Evolutionary conservation across 2,797 vertebrate genomes (phyloP).

Genomic region (Martes flavigula): DNA sequence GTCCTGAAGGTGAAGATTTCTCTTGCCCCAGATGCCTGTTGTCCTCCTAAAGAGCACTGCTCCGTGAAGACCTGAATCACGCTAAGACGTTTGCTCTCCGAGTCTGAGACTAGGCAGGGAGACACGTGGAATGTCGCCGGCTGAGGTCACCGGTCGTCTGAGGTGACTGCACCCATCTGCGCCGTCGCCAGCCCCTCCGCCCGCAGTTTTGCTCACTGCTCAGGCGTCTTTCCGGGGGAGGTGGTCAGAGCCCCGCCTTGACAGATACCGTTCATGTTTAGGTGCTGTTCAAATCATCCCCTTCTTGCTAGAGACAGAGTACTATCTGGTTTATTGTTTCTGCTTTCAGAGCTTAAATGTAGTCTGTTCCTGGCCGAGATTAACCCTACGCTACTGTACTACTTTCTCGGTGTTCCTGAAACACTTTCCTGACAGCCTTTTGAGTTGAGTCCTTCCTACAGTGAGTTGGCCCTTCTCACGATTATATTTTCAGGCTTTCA

Average conservation of each 20-base stretch:
- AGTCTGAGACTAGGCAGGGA: neutral
- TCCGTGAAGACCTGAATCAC: neutral
- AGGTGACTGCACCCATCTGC: neutral
- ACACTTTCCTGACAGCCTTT: neutral
- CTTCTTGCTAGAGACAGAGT: neutral
- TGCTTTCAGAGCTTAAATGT: conserved; percentile 17
- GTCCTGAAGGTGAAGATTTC: neutral
- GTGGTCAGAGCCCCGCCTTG: neutral
- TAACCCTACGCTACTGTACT: neutral
- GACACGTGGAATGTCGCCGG: neutral
- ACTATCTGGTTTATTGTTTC: neutral
- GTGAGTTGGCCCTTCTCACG: neutral
- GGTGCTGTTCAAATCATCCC: neutral
- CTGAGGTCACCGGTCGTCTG: neutral
- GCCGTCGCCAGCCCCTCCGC: neutral
- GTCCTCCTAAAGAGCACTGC: neutral
- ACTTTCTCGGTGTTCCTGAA: neutral
- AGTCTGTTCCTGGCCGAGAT: neutral
- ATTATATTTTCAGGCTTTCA: conserved; percentile 9
- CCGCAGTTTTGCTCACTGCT: neutral
- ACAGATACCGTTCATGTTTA: neutral
- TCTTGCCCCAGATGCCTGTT: neutral
- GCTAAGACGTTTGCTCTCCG: neutral
- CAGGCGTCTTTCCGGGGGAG: neutral
- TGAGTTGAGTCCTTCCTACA: neutral